Conservation (phyloP, 2,113 vertebrate species). For the Seriola quinqueradiata region DNA sequence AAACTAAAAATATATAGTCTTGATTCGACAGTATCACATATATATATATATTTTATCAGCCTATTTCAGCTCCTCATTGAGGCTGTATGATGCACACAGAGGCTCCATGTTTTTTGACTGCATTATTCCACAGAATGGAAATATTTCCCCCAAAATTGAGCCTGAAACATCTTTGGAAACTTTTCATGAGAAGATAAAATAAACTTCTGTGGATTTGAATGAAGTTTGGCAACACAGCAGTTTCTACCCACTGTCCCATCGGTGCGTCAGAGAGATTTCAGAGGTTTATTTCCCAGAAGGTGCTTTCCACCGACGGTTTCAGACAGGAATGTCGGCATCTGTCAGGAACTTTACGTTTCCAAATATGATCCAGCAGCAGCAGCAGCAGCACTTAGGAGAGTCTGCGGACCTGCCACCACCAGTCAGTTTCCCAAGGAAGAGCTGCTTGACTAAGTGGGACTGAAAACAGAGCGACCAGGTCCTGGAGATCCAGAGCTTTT, state of each 20-base stretch:
- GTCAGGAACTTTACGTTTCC: not conserved
- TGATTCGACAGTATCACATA: not conserved
- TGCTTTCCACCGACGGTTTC: not conserved
- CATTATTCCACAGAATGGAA: not conserved
- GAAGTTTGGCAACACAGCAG: not conserved
- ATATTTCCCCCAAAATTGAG: not conserved
- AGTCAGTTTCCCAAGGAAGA: not conserved
- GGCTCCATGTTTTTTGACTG: not conserved
- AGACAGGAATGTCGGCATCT: not conserved
- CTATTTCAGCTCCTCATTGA: no score
- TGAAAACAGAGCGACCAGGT: no score
- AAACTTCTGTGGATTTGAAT: not conserved
- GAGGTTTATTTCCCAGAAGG: not conserved
- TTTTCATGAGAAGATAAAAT: not conserved
- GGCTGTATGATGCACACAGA: not conserved
- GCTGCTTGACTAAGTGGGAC: not conserved
- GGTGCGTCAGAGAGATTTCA: not conserved
- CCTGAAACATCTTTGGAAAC: not conserved
- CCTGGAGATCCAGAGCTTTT: not conserved
- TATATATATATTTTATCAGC: not conserved
- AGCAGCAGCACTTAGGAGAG: not conserved
- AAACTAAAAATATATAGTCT: not conserved
- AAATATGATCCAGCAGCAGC: not conserved
- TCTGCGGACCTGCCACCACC: not conserved
- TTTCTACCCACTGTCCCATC: not conserved